These are phyloP conservation scores for Syrmaticus mikado DNA, from an alignment of 2,113 vertebrate species.

Conservation along the genomic window DNA sequence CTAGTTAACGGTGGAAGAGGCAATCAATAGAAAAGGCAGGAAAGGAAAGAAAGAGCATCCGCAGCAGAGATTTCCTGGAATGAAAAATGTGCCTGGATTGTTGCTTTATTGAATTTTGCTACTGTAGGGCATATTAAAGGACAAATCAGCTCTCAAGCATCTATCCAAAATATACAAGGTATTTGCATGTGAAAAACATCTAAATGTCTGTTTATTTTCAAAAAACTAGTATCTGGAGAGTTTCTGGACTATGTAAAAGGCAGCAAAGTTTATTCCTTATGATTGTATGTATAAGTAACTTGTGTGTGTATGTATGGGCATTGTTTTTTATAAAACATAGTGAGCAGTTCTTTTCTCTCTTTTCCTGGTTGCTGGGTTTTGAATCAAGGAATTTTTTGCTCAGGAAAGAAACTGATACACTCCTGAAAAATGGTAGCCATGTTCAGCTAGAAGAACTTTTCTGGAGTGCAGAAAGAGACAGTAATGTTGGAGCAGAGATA, in stretches of 20 bases:
- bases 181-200: background rate
- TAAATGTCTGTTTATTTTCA: background rate
- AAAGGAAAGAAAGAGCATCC: background rate
- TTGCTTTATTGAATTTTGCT: background rate
- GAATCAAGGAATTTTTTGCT: background rate
- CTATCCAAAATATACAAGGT: background rate
- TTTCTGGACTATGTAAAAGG: accelerated
- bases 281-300: background rate
- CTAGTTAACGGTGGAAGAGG: background rate
- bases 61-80: background rate
- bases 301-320: accelerated
- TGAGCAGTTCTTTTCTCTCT: background rate
- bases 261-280: background rate
- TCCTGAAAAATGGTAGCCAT: background rate
- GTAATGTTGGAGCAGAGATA: background rate
- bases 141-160: background rate
- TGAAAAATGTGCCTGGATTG: background rate
- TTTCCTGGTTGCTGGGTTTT: background rate
- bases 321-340: background rate
- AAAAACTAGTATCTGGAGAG: background rate
- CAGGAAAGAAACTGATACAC: background rate
- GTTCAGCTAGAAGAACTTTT: background rate
- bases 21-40: conserved; percentile 10
- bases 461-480: background rate
- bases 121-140: background rate